phyloP scores from a whole-genome alignment of 1,140 invertebrate genomes.

The Hyposmocoma kahamanoa region DNA sequence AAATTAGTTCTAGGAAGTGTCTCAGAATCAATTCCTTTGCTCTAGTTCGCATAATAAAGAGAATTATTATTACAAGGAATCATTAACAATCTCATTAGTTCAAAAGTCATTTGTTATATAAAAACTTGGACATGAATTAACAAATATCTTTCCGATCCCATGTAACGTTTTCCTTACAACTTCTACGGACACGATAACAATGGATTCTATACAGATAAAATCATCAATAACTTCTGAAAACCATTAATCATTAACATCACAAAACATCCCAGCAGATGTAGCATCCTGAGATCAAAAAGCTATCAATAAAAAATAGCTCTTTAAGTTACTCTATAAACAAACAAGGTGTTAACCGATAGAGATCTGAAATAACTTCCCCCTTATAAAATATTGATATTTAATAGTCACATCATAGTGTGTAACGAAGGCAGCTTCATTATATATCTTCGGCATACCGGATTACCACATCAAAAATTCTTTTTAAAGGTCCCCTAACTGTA shows the following conservation, averaged over 20 bases:
- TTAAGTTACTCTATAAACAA: constrained; percentile 44
- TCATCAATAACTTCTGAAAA: constrained; percentile 31
- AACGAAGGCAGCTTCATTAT: constrained; percentile 57
- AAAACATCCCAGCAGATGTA: constrained; percentile 48
- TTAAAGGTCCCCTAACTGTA: constrained; percentile 18
- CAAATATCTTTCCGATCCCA: too few species aligned
- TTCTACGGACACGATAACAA: background rate
- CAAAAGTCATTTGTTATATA: too few species aligned
- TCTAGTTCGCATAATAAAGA: too few species aligned
- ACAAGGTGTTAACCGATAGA: constrained; percentile 67
- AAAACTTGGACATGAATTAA: too few species aligned
- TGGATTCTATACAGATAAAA: background rate
- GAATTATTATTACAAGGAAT: too few species aligned
- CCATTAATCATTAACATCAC: constrained; percentile 45
- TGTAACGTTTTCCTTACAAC: too few species aligned
- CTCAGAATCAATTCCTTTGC: too few species aligned
- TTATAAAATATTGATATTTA: constrained; percentile 71
- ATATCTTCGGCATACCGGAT: constrained; percentile 65
- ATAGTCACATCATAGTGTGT: constrained; percentile 55
- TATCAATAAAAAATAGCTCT: constrained; percentile 38
- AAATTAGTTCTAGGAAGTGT: too few species aligned
- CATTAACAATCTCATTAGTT: too few species aligned
- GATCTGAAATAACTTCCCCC: constrained; percentile 48
- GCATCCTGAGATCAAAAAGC: constrained; percentile 28
- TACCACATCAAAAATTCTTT: constrained; percentile 60